Base-by-base conservation (phyloP, 1,140 invertebrate genomes). In the Acromyrmex charruanus region DNA sequence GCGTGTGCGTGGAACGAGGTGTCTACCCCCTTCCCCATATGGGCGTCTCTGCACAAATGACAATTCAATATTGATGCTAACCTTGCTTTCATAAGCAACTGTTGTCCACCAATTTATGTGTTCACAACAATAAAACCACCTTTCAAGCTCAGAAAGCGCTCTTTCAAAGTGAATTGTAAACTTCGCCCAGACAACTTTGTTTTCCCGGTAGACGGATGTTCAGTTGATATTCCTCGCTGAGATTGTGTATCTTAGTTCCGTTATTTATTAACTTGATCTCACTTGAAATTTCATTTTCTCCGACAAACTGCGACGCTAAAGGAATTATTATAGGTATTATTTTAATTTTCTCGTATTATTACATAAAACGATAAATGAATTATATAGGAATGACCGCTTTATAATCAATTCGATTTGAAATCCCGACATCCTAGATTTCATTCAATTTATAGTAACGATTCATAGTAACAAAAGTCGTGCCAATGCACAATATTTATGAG, bases 31-130 rank as follows among this genome's bases (percentile, higher is more conserved):
- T 7, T 31, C 25, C n/a, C n/a, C 39, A 12, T 18, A 25, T 6
- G 44, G 61, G 63, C 44, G 31, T 84, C 65, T 72, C 75, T 66
- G 44, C 59, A 66, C 72, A 35, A 66, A 81, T 74, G 79, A 59
- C 71, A 84, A 90, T 89, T 59, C 87, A 89, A 89, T 89, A 86
- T 89, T 89, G 84, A 89, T 81, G 88, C 72, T 86, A 88, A 81
- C 69, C 61, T 82, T 82, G 61, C 77, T 85, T 75, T 72, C 71
- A 89, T 89, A 89, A 81, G 75, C 82, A 63, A 89, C 66, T 89
- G 21, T 51, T 49, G 71, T 51, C 69, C 82, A 71, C 68, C 82
- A 75, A 87, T 89, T 77, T 74, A 59, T 87, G 58, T 81, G 65
- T 81, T 86, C 31, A 49, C 72, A 74, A 84, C 69, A 74, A 89